phyloP scores from a whole-genome alignment of 2,113 vertebrate genomes.

The Hypocryptadius cinnamomeus region DNA sequence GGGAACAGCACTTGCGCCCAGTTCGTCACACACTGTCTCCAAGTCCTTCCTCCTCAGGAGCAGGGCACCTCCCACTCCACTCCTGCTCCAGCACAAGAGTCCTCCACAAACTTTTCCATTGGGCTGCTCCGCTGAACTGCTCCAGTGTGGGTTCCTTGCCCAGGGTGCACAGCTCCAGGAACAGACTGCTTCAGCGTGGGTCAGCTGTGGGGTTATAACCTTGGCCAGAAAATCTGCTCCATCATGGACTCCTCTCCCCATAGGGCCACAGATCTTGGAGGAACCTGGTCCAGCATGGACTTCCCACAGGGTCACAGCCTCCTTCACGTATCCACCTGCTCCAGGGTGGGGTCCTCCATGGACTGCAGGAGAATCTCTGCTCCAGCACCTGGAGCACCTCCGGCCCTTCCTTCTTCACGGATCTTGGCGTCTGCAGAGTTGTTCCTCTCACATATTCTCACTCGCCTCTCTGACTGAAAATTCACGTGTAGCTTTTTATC shows the following conservation, averaged over 20 bases:
- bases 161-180: background rate
- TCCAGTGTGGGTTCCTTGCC: background rate
- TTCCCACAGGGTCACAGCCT: background rate
- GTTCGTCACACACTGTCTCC: fast-evolving
- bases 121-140: background rate
- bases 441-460: background rate
- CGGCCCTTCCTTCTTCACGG: background rate
- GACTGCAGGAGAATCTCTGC: background rate
- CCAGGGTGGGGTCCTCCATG: background rate
- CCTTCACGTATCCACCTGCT: background rate
- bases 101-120: background rate
- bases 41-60: background rate
- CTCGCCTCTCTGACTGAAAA: background rate
- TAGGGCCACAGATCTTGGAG: background rate
- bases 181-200: background rate
- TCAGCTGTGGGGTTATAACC: background rate
- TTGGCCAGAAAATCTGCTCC: background rate
- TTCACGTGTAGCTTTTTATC: background rate
- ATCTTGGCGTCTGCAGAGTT: background rate
- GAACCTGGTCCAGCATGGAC: background rate
- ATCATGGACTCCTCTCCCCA: background rate
- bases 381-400: background rate
- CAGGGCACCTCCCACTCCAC: background rate
- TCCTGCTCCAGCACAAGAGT: background rate
- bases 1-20: background rate